Evolutionary conservation across 1,140 invertebrate genomes (phyloP), one percentile per base, ranked within the genome.

Genomic region (Hyphantria cunea): DNA sequence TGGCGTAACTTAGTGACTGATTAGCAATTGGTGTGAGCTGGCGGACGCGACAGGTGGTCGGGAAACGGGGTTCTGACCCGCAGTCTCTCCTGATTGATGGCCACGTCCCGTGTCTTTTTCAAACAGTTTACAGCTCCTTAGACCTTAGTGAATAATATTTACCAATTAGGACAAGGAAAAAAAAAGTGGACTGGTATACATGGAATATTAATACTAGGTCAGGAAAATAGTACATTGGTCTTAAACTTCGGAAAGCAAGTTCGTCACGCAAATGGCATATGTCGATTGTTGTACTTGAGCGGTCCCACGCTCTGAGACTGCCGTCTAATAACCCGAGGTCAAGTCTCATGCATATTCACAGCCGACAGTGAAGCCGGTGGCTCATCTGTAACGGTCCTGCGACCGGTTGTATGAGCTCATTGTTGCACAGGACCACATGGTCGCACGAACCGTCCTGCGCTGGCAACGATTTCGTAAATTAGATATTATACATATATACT

Each of bases 331-430:
- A 75, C 77, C 70, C 84, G 84, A 89, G 87, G 87, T 90, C 87
- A 84, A 86, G 68, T 84, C 76, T 90, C 84, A 90, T 90, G 87
- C 86, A 90, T 90, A 90, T 90, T 90, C 87, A 90, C 74, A 71
- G 72, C 17, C 71, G 67, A 58, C 55, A 45, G 55, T 13, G 45
- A 58, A 74, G 66, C 59, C 68, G 79, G 76, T 75, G 80, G 73
- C 71, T 82, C 84, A 80, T 90, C 86, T 82, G 84, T 90, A 90
- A 88, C 86, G 86, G 87, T 86, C 83, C 72, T 73, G 72, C 66
- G 81, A 90, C 87, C 87, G 87, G 87, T 90, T 87, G 80, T 86
- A 64, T 77, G 71, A 75, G 74, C 76, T 80, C 79, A 90, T 90
- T 89, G 86, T 90, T 86, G 80, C 80, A 81, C 72, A 66, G 77